phyloP scores from a whole-genome alignment of 2,888 invertebrate genomes.

The Drosophila infuscata region DNA sequence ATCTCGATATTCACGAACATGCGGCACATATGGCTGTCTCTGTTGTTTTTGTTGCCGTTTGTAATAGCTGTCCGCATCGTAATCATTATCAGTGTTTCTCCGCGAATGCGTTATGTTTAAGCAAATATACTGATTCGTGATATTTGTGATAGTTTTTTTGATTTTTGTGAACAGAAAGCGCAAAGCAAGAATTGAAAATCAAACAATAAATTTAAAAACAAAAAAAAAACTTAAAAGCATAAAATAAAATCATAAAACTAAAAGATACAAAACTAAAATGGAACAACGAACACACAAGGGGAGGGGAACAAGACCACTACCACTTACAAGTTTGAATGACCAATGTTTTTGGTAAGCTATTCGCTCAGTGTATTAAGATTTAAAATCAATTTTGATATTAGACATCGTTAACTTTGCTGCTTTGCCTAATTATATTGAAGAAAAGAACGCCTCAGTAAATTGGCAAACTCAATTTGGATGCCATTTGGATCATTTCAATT shows the following conservation, averaged over 20 bases:
- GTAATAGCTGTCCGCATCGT: conserved; percentile 56
- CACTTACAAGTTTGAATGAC: background rate
- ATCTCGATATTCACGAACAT: conserved; percentile 86
- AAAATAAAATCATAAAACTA: conserved; percentile 30
- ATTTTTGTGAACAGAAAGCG: conserved; percentile 23
- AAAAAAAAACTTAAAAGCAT: conserved; percentile 33
- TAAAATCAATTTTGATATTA: background rate
- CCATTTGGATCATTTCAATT: conserved; percentile 70
- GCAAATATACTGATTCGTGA: conserved; percentile 58
- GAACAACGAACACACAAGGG: conserved; percentile 2
- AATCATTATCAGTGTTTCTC: conserved; percentile 32
- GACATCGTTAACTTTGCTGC: background rate
- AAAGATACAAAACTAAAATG: conserved; percentile 11
- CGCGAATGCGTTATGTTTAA: conserved; percentile 62
- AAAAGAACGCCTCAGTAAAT: conserved; percentile 38
- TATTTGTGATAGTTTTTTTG: conserved; percentile 3
- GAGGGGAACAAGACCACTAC: background rate
- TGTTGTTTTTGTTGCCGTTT: conserved; percentile 43
- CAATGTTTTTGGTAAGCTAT: background rate
- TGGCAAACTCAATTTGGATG: conserved; percentile 45
- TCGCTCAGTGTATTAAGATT: background rate
- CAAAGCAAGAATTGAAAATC: conserved; percentile 39
- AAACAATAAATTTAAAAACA: conserved; percentile 28
- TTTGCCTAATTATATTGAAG: conserved; percentile 24
- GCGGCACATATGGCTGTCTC: conserved; percentile 57